A percentile compares a stretch with the other conserved stretches of the same genome.
Evolutionary conservation across 2,113 vertebrate genomes (phyloP).

Genomic region (Clarias magur): DNA sequence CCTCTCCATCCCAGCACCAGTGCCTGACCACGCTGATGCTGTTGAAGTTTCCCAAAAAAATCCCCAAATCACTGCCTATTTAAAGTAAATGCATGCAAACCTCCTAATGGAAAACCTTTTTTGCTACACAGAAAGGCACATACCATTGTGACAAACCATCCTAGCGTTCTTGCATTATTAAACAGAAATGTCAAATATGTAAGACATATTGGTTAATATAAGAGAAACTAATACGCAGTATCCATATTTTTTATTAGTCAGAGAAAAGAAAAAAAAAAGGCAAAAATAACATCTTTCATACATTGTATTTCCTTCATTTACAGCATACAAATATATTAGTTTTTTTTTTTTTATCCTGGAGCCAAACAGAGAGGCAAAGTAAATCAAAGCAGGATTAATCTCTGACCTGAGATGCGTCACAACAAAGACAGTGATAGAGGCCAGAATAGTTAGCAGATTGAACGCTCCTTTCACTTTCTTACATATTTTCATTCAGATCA

Average conservation of each 20-base stretch:
- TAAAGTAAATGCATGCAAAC: background rate
- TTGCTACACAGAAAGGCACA: background rate
- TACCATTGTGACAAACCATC: background rate
- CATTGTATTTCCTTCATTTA: conserved; percentile 50
- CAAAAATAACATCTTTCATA: conserved; percentile 71
- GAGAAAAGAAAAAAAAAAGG: conserved; percentile 72
- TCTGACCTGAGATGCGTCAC: conserved; percentile 21
- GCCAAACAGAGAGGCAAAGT: conserved; percentile 48
- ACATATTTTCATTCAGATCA: background rate
- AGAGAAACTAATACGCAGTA: conserved; percentile 69
- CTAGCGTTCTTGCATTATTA: background rate
- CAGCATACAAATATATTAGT: conserved; percentile 45
- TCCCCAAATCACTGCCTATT: too few species aligned
- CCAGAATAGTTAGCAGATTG: conserved; percentile 18
- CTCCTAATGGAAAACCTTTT: background rate
- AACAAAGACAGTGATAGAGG: background rate
- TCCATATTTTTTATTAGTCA: conserved; percentile 74
- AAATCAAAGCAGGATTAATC: conserved; percentile 30
- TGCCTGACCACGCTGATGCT: too few species aligned
- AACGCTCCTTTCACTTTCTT: conserved; percentile 7
- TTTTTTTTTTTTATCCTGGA: conserved; percentile 44
- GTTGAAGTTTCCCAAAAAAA: too few species aligned
- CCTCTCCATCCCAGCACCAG: too few species aligned
- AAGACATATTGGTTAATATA: background rate
- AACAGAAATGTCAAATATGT: background rate